Base-by-base conservation (phyloP, 1,140 invertebrate species). In the Heterodera carotae region DNA sequence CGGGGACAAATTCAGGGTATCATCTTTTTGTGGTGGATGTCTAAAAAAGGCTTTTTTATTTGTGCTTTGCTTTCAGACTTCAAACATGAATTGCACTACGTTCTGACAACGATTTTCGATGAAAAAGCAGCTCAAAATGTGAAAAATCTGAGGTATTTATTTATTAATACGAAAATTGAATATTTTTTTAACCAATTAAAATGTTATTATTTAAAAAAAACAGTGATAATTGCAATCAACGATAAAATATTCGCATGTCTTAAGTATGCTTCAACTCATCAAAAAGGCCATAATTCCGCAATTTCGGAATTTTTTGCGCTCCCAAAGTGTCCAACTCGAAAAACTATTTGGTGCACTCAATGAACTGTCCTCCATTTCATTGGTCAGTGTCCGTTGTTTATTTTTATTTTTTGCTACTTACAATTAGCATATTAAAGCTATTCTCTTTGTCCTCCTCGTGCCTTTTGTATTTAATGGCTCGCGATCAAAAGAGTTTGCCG, bases 11-110 rank as follows among this genome's bases (percentile, higher is more conserved):
- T 71, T 48, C 69, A 71, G 29, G 69, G 69, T n/a, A n/a, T 71
- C 31, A 33, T 8, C 12, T 10, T 25, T 7, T 48, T 31, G 12
- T n/a, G 18, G 6, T 31, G 8, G 1, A 31, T 7, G 0, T 0
- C 5, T n/a, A 39, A 33, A 33, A 48, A 39, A 7, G 29, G 18
- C 22, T 22, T 18, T 18, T 22, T 53, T 22, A 56, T 56, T 22
- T 18, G 18, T 15, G 22, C 5, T 56, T 56, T 56, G 15, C 48
- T 18, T 71, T 48, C 22, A 74, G 83, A 84, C 43, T 84, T 80
- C 68, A 83, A 83, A 36, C 69, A 80, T 22, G 83, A 84, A 39
- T 36, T 84, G 18, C 62, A 84, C 7, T 84, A 84, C 56, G 64
- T 84, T 34, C 56, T 84, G 39, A 78, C 53, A n/a, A 73, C 81